Evolutionary conservation across 2,888 invertebrate genomes (phyloP).

Genomic region (Melinopterus prodromus): DNA sequence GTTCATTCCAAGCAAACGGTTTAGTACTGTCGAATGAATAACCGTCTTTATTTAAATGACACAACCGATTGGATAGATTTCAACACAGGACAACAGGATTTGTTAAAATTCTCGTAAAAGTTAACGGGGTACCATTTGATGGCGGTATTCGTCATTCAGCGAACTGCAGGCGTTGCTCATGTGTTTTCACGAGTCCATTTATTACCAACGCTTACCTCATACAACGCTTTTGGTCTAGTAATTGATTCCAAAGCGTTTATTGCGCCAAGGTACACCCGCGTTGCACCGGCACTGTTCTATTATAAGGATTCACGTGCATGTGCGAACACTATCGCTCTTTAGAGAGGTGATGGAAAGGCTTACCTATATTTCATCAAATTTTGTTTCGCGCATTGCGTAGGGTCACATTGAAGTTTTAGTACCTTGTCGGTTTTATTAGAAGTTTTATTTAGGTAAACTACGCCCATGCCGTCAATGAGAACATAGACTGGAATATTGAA

Average conservation of each 20-base stretch:
- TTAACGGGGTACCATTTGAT: not conserved
- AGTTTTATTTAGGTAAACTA: too few species aligned
- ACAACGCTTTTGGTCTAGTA: not conserved
- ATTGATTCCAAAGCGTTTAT: not conserved
- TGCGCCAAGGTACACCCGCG: not conserved
- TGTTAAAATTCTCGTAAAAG: not conserved
- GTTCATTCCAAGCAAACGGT: not conserved
- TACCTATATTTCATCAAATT: not conserved
- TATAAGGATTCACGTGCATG: not conserved
- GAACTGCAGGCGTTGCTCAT: not conserved
- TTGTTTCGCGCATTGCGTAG: not conserved
- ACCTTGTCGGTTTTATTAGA: too few species aligned
- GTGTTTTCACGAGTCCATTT: not conserved
- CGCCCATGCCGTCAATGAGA: too few species aligned
- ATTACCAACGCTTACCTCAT: constrained; percentile 4
- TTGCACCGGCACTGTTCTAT: not conserved
- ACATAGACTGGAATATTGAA: too few species aligned
- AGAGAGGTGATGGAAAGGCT: not conserved
- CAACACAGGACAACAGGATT: not conserved
- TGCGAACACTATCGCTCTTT: not conserved
- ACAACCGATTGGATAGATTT: not conserved
- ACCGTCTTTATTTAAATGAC: not conserved
- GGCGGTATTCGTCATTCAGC: not conserved
- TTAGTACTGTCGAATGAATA: not conserved
- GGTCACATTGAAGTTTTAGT: too few species aligned